Percentiles rank a stretch among this genome's conserved stretches.
These are phyloP conservation scores for Sebastes oblongus DNA, from an alignment of 2,797 vertebrate genomes.

Conservation along the genomic window DNA sequence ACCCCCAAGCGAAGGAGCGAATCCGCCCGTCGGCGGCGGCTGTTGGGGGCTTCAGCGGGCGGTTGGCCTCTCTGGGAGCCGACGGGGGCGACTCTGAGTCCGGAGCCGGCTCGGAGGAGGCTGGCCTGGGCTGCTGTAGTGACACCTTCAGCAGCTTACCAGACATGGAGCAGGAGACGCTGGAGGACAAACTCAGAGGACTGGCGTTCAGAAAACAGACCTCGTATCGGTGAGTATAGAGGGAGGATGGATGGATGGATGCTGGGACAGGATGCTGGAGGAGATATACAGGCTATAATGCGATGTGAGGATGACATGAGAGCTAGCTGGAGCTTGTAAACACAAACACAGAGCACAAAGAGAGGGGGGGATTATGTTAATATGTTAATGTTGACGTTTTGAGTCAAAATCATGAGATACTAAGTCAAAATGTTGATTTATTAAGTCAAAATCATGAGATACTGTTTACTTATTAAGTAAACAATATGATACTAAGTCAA, in stretches of 20 bases:
- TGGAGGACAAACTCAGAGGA: slow-evolving; percentile 92
- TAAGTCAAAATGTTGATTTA: too few relatives aligned
- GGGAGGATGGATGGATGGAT: slow-evolving; percentile 28
- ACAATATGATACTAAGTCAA: neutral
- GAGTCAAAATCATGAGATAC: too few relatives aligned
- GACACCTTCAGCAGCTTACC: slow-evolving; percentile 78
- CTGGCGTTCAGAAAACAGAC: slow-evolving; percentile 97
- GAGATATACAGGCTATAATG: neutral
- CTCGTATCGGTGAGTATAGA: slow-evolving; percentile 90
- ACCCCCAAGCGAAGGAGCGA: slow-evolving; percentile 78
- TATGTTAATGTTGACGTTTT: neutral
- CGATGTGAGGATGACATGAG: neutral
- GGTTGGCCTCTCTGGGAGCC: slow-evolving; percentile 75
- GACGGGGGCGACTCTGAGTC: slow-evolving; percentile 80
- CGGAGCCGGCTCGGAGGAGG: slow-evolving; percentile 76
- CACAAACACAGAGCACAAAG: slow-evolving; percentile 5
- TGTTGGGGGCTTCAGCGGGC: slow-evolving; percentile 59
- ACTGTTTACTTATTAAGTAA: too few relatives aligned
- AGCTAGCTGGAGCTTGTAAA: slow-evolving; percentile 1
- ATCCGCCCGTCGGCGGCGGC: slow-evolving; percentile 42
- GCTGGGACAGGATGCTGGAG: slow-evolving; percentile 36
- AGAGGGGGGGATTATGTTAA: neutral
- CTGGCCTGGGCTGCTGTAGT: slow-evolving; percentile 69
- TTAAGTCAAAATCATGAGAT: too few relatives aligned
- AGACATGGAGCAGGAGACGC: slow-evolving; percentile 86